Evolutionary conservation across 1,140 invertebrate species (phyloP).

Genomic region (Bathynomus jamesi): DNA sequence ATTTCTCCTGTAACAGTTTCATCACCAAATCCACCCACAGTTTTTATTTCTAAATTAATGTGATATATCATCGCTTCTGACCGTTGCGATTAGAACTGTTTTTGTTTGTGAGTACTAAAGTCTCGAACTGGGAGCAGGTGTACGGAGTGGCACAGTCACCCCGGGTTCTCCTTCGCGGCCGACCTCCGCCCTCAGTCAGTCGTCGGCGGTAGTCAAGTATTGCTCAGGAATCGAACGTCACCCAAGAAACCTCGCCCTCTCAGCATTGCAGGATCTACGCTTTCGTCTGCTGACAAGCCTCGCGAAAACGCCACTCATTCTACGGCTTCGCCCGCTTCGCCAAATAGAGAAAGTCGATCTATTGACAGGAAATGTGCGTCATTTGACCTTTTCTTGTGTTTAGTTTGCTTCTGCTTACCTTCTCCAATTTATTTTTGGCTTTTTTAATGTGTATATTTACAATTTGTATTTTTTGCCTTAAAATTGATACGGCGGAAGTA

Average conservation of each 20-base stretch:
- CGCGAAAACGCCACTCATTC: slow-evolving; percentile 6
- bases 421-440: not conserved
- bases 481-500: too few species aligned
- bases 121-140: slow-evolving; percentile 43
- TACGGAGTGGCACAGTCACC: slow-evolving; percentile 61
- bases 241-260: slow-evolving; percentile 62
- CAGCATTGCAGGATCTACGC: slow-evolving; percentile 75
- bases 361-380: slow-evolving; percentile 34
- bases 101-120: too few species aligned
- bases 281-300: slow-evolving; percentile 37
- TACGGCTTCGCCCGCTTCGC: slow-evolving; percentile 2
- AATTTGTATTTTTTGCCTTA: not conserved
- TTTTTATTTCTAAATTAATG: too few species aligned
- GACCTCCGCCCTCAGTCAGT: slow-evolving; percentile 67
- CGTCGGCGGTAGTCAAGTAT: slow-evolving; percentile 50
- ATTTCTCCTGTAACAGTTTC: too few species aligned
- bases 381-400: not conserved
- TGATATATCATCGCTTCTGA: too few species aligned
- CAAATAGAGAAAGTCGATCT: slow-evolving; percentile 31
- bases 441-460: not conserved
- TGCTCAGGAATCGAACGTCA: slow-evolving; percentile 45
- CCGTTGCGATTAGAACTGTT: too few species aligned
- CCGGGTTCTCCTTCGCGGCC: slow-evolving; percentile 64
- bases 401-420: not conserved
- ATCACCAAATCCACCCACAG: too few species aligned